These are phyloP conservation scores for Phataginus tricuspis DNA, from an alignment of 2,797 vertebrate species.

Conservation along the genomic window DNA sequence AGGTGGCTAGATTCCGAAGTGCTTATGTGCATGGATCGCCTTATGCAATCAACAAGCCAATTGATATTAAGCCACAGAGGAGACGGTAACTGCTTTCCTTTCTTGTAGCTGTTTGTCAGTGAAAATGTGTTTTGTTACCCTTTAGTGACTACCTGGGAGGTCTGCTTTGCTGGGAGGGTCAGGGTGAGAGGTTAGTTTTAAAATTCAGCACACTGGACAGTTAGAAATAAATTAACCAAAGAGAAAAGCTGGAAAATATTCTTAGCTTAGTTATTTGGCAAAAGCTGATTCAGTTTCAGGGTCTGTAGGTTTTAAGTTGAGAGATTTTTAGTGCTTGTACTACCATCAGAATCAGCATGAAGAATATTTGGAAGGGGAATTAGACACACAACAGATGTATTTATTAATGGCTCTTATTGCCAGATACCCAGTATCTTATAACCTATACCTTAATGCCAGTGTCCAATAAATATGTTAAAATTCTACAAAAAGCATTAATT, in stretches of 20 bases:
- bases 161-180: conserved; percentile 36
- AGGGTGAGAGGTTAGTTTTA: conserved; percentile 45
- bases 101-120: conserved; percentile 65
- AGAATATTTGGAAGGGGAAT: conserved; percentile 16
- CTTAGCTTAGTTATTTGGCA: conserved; percentile 42
- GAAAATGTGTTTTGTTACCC: conserved; percentile 68
- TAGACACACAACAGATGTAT: conserved; percentile 29
- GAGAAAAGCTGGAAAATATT: conserved; percentile 46
- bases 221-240: conserved; percentile 58
- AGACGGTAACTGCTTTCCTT: conserved; percentile 90
- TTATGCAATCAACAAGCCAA: conserved; percentile 95
- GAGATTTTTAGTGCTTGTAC: neutral
- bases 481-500: neutral
- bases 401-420: conserved; percentile 13
- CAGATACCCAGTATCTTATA: neutral
- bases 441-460: neutral
- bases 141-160: conserved; percentile 66
- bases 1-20: conserved; percentile 91
- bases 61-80: conserved; percentile 96
- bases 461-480: neutral
- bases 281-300: conserved; percentile 53
- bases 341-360: neutral
- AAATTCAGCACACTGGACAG: conserved; percentile 5
- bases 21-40: conserved; percentile 92
- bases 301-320: conserved; percentile 47